These are phyloP conservation scores for Panonychus citri DNA, from an alignment of 1,140 invertebrate genomes.

Conservation along the genomic window DNA sequence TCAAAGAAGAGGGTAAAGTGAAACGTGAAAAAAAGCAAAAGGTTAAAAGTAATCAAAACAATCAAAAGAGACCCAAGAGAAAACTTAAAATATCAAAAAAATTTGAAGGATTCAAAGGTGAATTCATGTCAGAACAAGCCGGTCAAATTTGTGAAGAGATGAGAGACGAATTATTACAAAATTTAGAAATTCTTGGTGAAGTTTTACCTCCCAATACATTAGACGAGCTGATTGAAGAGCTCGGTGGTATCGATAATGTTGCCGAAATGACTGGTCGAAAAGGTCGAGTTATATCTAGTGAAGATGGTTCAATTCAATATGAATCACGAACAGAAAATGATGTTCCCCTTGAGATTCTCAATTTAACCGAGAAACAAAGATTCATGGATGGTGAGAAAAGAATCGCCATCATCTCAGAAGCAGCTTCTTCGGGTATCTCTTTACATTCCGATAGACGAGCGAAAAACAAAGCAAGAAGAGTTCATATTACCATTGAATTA, in stretches of 20 bases:
- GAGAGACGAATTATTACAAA: constrained; percentile 67
- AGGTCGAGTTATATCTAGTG: constrained; percentile 76
- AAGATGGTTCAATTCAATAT: constrained; percentile 62
- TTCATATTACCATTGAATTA: constrained; percentile 95
- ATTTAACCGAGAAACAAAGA: constrained; percentile 59
- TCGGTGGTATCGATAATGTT: constrained; percentile 90
- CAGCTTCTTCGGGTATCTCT: constrained; percentile 91
- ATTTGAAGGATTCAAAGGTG: constrained; percentile 16
- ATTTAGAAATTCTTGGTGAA: constrained; percentile 66
- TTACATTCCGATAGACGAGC: constrained; percentile 81
- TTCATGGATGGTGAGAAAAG: constrained; percentile 97
- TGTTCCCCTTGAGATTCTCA: constrained; percentile 87
- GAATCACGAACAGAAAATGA: constrained; percentile 82
- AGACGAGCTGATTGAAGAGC: constrained; percentile 90
- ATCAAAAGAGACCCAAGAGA: constrained; percentile 15
- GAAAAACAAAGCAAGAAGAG: constrained; percentile 67
- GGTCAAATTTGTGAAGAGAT: constrained; percentile 65
- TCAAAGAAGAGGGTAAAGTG: constrained; percentile 4
- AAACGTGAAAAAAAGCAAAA: constrained; percentile 26
- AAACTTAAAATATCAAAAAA: constrained; percentile 32
- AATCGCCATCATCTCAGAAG: constrained; percentile 96
- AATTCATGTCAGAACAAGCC: constrained; percentile 31
- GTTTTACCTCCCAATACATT: constrained; percentile 86
- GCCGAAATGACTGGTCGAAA: constrained; percentile 97
- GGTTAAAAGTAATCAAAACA: too few species aligned